Evolutionary conservation across 2,113 vertebrate genomes (phyloP).

Genomic region (Eclectus roratus): DNA sequence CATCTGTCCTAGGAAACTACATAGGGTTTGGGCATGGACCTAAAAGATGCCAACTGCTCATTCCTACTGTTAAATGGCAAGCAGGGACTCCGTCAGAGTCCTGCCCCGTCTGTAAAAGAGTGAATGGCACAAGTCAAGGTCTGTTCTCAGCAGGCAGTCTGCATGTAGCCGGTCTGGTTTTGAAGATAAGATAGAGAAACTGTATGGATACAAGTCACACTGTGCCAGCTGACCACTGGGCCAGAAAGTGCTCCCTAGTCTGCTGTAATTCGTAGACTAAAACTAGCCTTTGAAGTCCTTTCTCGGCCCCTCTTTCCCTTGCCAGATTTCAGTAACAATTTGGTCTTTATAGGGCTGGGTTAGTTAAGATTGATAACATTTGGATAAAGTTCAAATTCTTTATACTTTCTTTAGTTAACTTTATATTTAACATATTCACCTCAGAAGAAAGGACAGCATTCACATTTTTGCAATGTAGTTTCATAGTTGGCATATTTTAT

Average conservation of each 20-base stretch:
- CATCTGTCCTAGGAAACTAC: background rate
- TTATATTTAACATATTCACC: background rate
- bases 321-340: background rate
- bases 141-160: background rate
- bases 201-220: background rate
- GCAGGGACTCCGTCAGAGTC: background rate
- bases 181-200: background rate
- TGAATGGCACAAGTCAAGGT: background rate
- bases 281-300: background rate
- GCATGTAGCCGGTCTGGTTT: background rate
- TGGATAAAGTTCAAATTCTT: background rate
- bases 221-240: background rate
- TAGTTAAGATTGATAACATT: background rate
- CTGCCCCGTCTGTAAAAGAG: background rate
- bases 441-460: background rate
- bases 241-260: background rate
- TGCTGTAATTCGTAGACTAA: background rate
- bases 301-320: background rate
- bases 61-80: background rate
- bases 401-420: background rate
- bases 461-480: background rate
- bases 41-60: background rate
- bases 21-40: background rate
- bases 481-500: background rate
- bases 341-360: background rate